Base-by-base conservation (phyloP, 2,888 invertebrate genomes). In the Nomada lathburiana region DNA sequence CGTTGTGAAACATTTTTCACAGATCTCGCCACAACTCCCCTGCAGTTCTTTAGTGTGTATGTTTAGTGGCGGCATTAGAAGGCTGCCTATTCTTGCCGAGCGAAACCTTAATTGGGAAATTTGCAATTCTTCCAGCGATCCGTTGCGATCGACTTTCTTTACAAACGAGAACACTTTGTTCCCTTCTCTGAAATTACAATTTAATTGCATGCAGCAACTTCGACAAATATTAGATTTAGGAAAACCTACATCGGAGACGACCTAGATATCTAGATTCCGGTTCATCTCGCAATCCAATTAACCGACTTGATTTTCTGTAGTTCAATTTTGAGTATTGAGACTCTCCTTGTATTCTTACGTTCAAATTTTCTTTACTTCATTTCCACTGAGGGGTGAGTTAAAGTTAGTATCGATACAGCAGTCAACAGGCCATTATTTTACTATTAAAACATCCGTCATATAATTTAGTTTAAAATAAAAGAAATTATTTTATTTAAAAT, bases 211-310 rank as follows among this genome's bases (percentile, higher is more conserved):
- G 36, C 53, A 42, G 55, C 59, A 55, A 10, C 60, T 29, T 50
- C 47, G 26, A 16, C 60, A n/a, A 60, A 70, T 70, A 60, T 70
- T 36, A 50, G 36, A 70, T 44, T 29, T 60, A 60, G 47, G 16
- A 59, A 26, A 29, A 70, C 44, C 47, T 55, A 47, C 60, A 20
- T 60, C n/a, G 47, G 29, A n/a, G 70, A 11, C 20, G 70, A 70
- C 60, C 60, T 20, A 20, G 26, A 70, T 60, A 50, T 47, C 23
- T 23, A 42, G 55, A 69, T 69, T 55, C 36, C 57, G 68, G 42
- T 69, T 57, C 70, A 69, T 69, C 69, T 59, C 29, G 70, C 70
- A 60, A 70, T 70, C 60, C 70, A 70, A 70, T 70, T 70, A 70
- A 70, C 70, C 70, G 59, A 70, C 29, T 55, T 55, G 4, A 13